Evolutionary conservation across 2,113 vertebrate species (phyloP).

Genomic region (Nothoprocta pentlandii): DNA sequence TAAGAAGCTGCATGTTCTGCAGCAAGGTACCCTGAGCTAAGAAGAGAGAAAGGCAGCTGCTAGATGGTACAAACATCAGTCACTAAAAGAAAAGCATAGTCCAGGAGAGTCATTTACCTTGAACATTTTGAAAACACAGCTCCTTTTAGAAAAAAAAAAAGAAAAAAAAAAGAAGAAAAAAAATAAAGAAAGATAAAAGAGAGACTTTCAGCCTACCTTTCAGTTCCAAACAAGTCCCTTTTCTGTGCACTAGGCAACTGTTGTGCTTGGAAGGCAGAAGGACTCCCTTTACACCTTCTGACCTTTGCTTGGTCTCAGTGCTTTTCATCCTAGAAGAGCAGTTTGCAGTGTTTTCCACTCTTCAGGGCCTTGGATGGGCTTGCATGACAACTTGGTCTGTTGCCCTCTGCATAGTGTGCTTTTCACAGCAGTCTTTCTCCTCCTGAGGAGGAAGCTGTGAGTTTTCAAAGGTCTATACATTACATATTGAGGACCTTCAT

Average conservation of each 20-base stretch:
- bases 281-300: background rate
- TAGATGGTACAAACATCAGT: background rate
- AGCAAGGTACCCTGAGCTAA: background rate
- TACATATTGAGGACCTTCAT: background rate
- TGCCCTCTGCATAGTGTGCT: accelerated
- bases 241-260: background rate
- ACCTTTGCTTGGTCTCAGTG: background rate
- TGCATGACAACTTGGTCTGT: background rate
- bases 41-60: background rate
- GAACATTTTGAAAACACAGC: background rate
- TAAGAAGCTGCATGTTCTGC: accelerated
- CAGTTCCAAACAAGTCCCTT: background rate
- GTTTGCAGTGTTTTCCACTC: background rate
- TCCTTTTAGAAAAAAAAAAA: background rate
- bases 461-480: background rate
- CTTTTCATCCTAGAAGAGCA: background rate
- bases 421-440: background rate
- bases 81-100: background rate
- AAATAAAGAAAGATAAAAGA: too few species aligned
- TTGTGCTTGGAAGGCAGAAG: background rate
- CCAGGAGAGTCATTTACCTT: background rate
- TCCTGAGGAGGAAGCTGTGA: background rate
- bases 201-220: background rate
- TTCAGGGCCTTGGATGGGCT: accelerated
- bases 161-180: too few species aligned